Evolutionary conservation across 1,140 invertebrate genomes (phyloP), one percentile per base, ranked within the genome.

Genomic region (Semibalanus balanoides): DNA sequence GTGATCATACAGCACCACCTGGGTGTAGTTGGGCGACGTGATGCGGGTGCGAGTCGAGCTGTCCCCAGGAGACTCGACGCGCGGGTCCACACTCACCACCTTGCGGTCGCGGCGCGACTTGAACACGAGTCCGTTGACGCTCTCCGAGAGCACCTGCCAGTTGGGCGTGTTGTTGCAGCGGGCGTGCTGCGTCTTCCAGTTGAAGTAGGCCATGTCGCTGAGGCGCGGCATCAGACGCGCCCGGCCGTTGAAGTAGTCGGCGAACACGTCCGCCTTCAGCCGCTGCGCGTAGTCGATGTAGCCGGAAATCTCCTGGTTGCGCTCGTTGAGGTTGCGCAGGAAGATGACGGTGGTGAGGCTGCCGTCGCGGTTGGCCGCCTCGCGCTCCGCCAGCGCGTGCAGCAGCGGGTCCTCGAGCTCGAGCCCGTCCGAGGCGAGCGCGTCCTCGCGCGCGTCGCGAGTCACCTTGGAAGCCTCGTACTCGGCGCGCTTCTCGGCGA

Each of bases 281-380:
- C 91, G 86, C 78, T 91, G 86, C 0, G 86, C 87, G 81, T 88
- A 93, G 82, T 94, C 92, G 5, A 94, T 90, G 79, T 92, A 93
- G 5, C 88, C 91, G 27, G 91, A 92, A 71, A 92, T 87, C 82
- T 92, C 90, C 79, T 89, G 88, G 43, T 89, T 88, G 31, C 85
- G 83, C 51, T 85, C 86, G 76, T 88, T 89, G 74, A 85, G 85
- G 79, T 88, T 85, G 31, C 89, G 84, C 7, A 93, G 82, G 80
- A 92, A 93, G 76, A 93, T 89, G 35, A 93, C 89, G 5, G 91
- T 90, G 81, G 86, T 86, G 30, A 90, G 81, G 79, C 87, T 86
- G 11, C 88, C 88, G 74, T 86, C 83, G 83, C 89, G 85, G 79
- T 92, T 93, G 0, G 87, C 84, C 73, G 87, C 85, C 82, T 93